A percentile compares a stretch with the other conserved stretches of the same genome.
These are phyloP conservation scores for Andrena bicolor DNA, from an alignment of 2,888 invertebrate genomes.

Conservation along the genomic window DNA sequence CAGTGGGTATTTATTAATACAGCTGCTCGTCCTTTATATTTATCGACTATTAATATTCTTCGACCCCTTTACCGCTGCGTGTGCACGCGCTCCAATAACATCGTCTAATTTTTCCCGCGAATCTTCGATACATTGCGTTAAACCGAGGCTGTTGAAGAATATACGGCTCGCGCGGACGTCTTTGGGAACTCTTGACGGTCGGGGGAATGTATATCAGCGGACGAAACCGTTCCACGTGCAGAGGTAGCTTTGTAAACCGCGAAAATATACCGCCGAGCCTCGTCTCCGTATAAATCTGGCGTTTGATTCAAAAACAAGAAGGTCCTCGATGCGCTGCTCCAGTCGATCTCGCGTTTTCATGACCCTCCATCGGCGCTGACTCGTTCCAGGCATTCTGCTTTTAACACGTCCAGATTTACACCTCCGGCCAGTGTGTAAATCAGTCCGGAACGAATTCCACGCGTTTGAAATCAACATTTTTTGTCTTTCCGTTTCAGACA, in stretches of 20 bases:
- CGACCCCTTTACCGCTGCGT: background rate
- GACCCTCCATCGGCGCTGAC: background rate
- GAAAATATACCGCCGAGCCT: background rate
- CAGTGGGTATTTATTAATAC: background rate
- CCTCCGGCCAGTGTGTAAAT: slow-evolving; percentile 31
- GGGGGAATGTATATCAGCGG: too few species aligned
- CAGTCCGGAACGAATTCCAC: slow-evolving; percentile 38
- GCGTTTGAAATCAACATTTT: background rate
- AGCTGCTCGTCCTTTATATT: slow-evolving; percentile 26
- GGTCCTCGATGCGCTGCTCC: background rate
- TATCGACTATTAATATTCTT: slow-evolving; percentile 49
- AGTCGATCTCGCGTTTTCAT: background rate
- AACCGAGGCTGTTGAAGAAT: background rate
- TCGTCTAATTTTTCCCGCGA: background rate
- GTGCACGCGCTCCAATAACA: slow-evolving; percentile 36
- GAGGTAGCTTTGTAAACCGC: background rate
- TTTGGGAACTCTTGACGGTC: too few species aligned
- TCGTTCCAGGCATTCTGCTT: slow-evolving; percentile 22
- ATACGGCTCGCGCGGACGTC: too few species aligned
- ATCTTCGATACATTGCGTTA: background rate
- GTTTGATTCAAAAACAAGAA: background rate
- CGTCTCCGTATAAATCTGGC: background rate
- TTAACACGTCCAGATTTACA: slow-evolving; percentile 53
- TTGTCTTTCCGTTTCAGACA: background rate
- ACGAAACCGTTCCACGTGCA: too few species aligned